Percentiles rank a stretch among this genome's conserved stretches.
phyloP scores from a whole-genome alignment of 2,797 vertebrate species.

The Pagetopsis macropterus region DNA sequence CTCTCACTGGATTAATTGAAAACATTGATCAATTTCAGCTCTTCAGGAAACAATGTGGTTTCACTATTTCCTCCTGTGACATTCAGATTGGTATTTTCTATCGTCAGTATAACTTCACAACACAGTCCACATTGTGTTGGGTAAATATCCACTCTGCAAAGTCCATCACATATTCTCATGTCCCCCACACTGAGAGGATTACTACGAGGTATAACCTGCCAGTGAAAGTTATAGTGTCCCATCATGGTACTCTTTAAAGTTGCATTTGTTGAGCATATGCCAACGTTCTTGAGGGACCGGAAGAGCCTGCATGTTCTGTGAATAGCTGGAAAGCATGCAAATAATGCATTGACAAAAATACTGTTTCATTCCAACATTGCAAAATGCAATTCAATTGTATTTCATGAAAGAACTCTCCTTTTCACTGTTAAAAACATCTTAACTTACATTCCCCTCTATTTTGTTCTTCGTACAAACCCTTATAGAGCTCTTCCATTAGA shows the following conservation, averaged over 20 bases:
- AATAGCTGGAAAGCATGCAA: constrained; percentile 22
- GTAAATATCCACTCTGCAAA: neutral
- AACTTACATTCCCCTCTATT: constrained; percentile 41
- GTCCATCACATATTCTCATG: constrained; percentile 7
- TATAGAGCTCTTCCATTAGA: constrained; percentile 73
- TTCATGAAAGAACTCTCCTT: constrained; percentile 28
- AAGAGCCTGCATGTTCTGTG: neutral
- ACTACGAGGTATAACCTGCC: neutral
- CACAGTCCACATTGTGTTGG: neutral
- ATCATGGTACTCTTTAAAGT: neutral
- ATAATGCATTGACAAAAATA: constrained; percentile 19
- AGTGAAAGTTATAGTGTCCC: neutral
- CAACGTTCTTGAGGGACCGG: neutral
- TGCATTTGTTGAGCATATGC: neutral
- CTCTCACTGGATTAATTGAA: neutral
- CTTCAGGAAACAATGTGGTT: neutral
- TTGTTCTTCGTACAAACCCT: constrained; percentile 58
- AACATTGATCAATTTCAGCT: neutral
- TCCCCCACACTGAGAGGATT: constrained; percentile 7
- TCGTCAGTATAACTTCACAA: neutral
- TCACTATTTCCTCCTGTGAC: constrained; percentile 11
- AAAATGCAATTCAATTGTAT: constrained; percentile 8
- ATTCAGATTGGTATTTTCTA: constrained; percentile 20
- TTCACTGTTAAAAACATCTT: constrained; percentile 22
- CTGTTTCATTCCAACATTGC: neutral